These are phyloP conservation scores for Notoglanidium macrostoma DNA, from an alignment of 2,797 vertebrate species.

Conservation along the genomic window DNA sequence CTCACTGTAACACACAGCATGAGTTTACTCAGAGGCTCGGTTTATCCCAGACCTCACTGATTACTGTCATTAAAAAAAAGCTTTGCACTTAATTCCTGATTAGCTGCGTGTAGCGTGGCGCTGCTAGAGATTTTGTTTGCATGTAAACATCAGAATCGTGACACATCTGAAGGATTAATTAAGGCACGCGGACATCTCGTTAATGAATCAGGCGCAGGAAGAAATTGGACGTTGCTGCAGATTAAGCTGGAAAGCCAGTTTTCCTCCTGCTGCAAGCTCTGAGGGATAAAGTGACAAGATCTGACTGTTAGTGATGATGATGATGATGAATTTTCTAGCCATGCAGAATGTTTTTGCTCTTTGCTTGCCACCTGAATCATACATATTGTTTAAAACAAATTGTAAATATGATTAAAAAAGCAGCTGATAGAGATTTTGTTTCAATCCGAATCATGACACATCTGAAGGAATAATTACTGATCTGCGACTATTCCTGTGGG, in stretches of 20 bases:
- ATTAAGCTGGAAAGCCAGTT: constrained; percentile 63
- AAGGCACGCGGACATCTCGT: constrained; percentile 65
- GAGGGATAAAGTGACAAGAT: background rate
- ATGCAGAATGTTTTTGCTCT: background rate
- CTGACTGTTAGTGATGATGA: background rate
- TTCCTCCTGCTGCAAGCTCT: constrained; percentile 28
- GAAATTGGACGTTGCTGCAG: constrained; percentile 68
- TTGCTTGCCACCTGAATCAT: background rate
- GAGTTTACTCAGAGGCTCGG: background rate
- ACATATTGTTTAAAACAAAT: background rate
- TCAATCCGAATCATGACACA: too few species aligned
- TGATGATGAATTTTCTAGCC: background rate
- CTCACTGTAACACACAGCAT: constrained; percentile 6
- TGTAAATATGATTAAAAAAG: background rate
- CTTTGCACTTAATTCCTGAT: constrained; percentile 53
- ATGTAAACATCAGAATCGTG: constrained; percentile 67
- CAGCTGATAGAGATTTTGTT: background rate
- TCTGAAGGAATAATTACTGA: background rate
- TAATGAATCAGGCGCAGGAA: constrained; percentile 68
- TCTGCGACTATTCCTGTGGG: background rate
- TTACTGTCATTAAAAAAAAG: constrained; percentile 44
- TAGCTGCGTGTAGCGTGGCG: constrained; percentile 56
- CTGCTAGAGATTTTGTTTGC: constrained; percentile 61
- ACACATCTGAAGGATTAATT: constrained; percentile 74
- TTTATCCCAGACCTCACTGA: constrained; percentile 18